These are phyloP conservation scores for Chaenodraco wilsoni DNA, from an alignment of 2,797 vertebrate genomes.

Conservation along the genomic window DNA sequence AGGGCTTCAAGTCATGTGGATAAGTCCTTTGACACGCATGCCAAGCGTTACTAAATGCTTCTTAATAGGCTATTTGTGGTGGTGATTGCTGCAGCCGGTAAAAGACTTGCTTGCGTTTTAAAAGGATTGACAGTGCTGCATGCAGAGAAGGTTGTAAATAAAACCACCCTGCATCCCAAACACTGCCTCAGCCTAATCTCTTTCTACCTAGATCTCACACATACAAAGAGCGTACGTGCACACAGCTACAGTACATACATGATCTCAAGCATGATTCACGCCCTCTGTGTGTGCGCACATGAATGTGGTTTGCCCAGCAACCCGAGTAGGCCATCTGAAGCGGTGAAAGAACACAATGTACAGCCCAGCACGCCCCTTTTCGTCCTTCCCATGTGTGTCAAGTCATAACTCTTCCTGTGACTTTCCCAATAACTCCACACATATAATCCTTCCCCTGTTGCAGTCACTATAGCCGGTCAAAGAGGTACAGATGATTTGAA, in stretches of 20 bases:
- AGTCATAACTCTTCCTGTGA: conserved; percentile 5
- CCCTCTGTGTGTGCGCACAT: neutral
- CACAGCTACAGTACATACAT: neutral
- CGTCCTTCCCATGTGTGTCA: conserved; percentile 11
- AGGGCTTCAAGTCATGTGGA: neutral
- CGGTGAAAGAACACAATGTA: conserved; percentile 51
- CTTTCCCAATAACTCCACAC: neutral
- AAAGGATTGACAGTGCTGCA: conserved; percentile 60
- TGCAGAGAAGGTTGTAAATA: conserved; percentile 62
- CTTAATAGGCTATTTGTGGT: conserved; percentile 5
- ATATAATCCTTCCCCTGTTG: too few relatives aligned
- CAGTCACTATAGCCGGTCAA: too few relatives aligned
- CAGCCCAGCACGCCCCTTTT: conserved; percentile 8
- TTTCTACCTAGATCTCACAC: conserved; percentile 13
- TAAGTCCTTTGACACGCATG: neutral
- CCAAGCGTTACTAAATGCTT: neutral
- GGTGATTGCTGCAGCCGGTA: neutral
- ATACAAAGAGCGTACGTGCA: neutral
- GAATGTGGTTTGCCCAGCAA: neutral
- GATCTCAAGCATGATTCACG: conserved; percentile 11
- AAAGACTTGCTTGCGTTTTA: conserved; percentile 50
- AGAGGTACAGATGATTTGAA: too few relatives aligned
- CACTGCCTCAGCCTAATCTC: conserved; percentile 42
- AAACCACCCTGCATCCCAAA: conserved; percentile 46
- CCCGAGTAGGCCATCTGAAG: conserved; percentile 1